Percentiles rank a stretch among this genome's conserved stretches.
These are phyloP conservation scores for Piscicola geometra DNA, from an alignment of 2,888 invertebrate species.

Conservation along the genomic window DNA sequence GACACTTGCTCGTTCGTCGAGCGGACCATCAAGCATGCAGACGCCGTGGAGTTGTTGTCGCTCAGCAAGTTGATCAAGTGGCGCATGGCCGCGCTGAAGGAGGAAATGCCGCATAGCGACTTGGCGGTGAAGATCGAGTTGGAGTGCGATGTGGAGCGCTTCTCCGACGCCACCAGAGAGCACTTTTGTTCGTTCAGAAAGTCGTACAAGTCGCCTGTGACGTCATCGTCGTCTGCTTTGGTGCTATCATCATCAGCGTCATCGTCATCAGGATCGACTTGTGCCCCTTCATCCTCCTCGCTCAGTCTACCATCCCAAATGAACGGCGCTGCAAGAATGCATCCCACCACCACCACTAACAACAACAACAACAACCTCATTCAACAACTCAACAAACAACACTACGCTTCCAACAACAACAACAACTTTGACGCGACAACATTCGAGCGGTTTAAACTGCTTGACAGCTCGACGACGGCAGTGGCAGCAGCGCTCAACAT, in stretches of 20 bases:
- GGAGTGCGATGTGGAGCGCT: constrained; percentile 72
- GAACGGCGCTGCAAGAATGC: not conserved
- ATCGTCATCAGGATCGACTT: not conserved
- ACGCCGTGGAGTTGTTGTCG: constrained; percentile 72
- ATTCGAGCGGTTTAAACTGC: constrained; percentile 53
- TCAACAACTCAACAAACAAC: not conserved
- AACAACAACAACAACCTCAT: not conserved
- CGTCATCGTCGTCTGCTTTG: not conserved
- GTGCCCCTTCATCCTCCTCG: not conserved
- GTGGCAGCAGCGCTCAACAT: constrained; percentile 18
- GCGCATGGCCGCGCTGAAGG: constrained; percentile 73
- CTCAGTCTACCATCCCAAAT: not conserved
- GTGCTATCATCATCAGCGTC: not conserved
- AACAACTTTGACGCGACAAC: constrained; percentile 44
- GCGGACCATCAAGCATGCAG: constrained; percentile 75
- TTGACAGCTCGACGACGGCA: constrained; percentile 3
- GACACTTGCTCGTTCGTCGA: constrained; percentile 80
- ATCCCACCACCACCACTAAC: not conserved
- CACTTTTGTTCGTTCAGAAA: constrained; percentile 49
- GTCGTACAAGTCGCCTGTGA: not conserved
- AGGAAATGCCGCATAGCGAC: constrained; percentile 75
- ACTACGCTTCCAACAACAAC: not conserved
- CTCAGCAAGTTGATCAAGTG: constrained; percentile 73
- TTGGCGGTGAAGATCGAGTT: constrained; percentile 68
- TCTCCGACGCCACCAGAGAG: constrained; percentile 66